phyloP scores from a whole-genome alignment of 2,797 vertebrate genomes.

The Lateolabrax maculatus region DNA sequence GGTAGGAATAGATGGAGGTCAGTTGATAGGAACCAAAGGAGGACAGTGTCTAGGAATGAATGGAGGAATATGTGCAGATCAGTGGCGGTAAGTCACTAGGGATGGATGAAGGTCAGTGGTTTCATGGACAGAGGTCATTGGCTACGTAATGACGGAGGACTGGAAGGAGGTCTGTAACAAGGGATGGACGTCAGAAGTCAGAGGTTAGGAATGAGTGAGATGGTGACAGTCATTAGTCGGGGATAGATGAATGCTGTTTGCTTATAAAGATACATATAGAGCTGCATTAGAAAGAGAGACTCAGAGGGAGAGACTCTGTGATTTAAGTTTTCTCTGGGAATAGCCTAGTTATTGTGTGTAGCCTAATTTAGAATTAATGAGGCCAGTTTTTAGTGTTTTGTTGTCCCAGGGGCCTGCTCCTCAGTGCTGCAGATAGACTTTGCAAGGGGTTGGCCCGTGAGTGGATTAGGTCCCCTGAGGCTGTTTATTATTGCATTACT shows the following conservation, averaged over 20 bases:
- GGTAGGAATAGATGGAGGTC: neutral
- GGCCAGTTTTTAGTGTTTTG: conserved; percentile 64
- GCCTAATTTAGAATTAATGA: conserved; percentile 74
- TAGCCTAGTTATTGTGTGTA: conserved; percentile 69
- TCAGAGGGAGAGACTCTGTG: conserved; percentile 9
- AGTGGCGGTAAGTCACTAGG: neutral
- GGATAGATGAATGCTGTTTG: neutral
- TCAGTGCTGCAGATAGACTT: conserved; percentile 42
- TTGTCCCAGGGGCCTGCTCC: conserved; percentile 44
- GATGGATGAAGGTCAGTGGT: neutral
- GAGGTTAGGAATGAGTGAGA: neutral
- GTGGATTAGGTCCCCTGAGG: conserved; percentile 20
- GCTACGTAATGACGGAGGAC: neutral
- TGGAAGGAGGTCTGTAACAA: neutral
- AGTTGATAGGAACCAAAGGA: neutral
- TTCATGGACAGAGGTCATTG: neutral
- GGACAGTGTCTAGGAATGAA: neutral
- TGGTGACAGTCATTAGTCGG: neutral
- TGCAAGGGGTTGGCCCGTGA: conserved; percentile 26
- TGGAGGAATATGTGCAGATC: too few relatives aligned
- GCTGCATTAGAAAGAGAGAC: conserved; percentile 9
- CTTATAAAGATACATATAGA: conserved; percentile 15
- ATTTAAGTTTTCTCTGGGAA: conserved; percentile 62
- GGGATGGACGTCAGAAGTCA: neutral
- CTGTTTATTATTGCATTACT: conserved; percentile 30